Conservation (phyloP, 1,140 invertebrate genomes). For the Cydia strobilella region DNA sequence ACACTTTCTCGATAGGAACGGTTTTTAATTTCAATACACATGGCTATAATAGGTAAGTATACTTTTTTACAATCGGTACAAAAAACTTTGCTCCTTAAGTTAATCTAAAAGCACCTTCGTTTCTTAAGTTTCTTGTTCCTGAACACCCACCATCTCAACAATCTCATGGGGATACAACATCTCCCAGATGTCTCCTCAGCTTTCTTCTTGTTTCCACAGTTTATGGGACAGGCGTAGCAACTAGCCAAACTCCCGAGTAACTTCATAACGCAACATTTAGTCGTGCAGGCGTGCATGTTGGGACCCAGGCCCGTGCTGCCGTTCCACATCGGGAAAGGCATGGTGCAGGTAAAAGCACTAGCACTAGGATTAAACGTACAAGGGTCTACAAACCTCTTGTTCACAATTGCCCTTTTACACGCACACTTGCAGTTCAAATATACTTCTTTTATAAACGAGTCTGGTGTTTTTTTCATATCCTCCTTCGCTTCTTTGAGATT, state of each 20-base stretch:
- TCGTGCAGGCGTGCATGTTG: not conserved
- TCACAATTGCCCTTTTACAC: not conserved
- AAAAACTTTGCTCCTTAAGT: not conserved
- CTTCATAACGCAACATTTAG: constrained; percentile 4
- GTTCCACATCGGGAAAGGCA: constrained; percentile 3
- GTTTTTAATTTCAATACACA: no score
- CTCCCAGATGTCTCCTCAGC: not conserved
- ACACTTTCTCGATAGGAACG: no score
- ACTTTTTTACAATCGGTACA: not conserved
- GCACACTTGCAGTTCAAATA: not conserved
- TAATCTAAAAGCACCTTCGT: not conserved
- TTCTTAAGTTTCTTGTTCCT: not conserved
- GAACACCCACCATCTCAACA: not conserved
- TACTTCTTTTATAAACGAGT: not conserved
- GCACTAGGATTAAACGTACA: not conserved
- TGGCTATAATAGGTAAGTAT: no score
- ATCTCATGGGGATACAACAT: not conserved
- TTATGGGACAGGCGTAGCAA: not conserved
- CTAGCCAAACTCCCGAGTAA: not conserved
- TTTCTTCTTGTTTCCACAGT: not conserved
- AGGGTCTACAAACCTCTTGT: not conserved
- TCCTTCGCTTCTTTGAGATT: constrained; percentile 30
- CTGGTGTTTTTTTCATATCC: constrained; percentile 31
- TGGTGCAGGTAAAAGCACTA: not conserved
- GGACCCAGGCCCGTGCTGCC: not conserved